A percentile compares a stretch with the other conserved stretches of the same genome.
These are phyloP conservation scores for Drosophila kambysellisi DNA, from an alignment of 2,888 invertebrate genomes.

Conservation along the genomic window DNA sequence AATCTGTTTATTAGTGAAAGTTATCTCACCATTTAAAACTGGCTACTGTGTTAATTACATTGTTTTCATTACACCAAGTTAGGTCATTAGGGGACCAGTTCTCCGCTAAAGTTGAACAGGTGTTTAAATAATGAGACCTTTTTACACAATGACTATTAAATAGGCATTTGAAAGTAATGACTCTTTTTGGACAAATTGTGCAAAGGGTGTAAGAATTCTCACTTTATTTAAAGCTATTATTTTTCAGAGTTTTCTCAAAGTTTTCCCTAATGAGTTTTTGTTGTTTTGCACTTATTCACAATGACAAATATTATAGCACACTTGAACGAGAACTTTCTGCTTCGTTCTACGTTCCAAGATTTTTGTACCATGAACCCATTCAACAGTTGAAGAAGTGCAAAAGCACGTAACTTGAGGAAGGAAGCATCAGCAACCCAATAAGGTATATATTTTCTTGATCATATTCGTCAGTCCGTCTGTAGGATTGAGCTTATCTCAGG, in stretches of 20 bases:
- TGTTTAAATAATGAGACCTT: conserved; percentile 9
- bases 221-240: not conserved
- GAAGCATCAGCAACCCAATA: not conserved
- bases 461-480: not conserved
- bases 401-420: not conserved
- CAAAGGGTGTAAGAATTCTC: not conserved
- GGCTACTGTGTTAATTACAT: conserved; percentile 18
- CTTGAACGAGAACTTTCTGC: not conserved
- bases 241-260: not conserved
- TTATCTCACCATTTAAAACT: conserved; percentile 21
- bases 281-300: not conserved
- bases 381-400: not conserved
- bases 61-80: conserved; percentile 24
- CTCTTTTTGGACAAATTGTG: not conserved
- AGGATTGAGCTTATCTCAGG: not conserved
- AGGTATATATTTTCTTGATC: not conserved
- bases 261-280: not conserved
- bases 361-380: not conserved
- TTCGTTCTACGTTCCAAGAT: not conserved
- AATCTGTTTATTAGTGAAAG: conserved; percentile 51
- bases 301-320: not conserved
- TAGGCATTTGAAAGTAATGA: not conserved
- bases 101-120: not conserved
- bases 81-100: not conserved
- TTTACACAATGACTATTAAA: conserved; percentile 1